Base-by-base conservation (phyloP, 2,888 invertebrate species). In the Cosmia trapezina region DNA sequence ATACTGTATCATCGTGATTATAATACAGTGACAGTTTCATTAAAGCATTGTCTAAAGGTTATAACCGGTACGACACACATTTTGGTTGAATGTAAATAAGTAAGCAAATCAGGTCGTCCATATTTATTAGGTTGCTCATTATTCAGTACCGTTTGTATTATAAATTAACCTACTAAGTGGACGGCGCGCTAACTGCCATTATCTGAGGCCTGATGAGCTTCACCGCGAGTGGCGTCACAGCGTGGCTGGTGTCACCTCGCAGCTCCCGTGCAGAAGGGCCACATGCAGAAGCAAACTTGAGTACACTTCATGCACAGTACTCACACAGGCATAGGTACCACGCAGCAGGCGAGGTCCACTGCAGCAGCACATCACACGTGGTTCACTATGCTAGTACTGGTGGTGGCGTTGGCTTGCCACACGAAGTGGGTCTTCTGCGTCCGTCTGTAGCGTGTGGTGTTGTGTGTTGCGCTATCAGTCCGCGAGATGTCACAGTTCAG, bases 401-500 rank as follows among this genome's bases (percentile, higher is more conserved):
- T 14, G 6, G 17, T 33, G 8, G 33, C 28, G n/a, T 43, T 28
- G 33, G 47, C 17, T 37, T 6, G 14, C 33, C 33, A 14, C 12
- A 17, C 6, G 11, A 6, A 56, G 65, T 74, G 51, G 61, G 9
- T 61, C 65, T 78, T 75, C 75, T 81, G 79, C 11, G 2, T 2
- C 2, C 11, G 11, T 17, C 2, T 11, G 54, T 37, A 11, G 37
- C n/a, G 47, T 54, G 68, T 60, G 65, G 37, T 65, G 61, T 76
- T 60, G 60, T 70, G 69, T 70, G 81, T 78, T 66, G 65, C 71
- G 54, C 49, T 86, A 84, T 85, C 85, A 62, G 45, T 63, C 51
- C 69, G 73, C 75, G 69, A 83, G 87, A 85, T 81, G 85, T 86
- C 85, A 85, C 85, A 86, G 85, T 81, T 86, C 85, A 85, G 76